Evolutionary conservation across 2,113 vertebrate species (phyloP).

Genomic region (Tympanuchus pallidicinctus): DNA sequence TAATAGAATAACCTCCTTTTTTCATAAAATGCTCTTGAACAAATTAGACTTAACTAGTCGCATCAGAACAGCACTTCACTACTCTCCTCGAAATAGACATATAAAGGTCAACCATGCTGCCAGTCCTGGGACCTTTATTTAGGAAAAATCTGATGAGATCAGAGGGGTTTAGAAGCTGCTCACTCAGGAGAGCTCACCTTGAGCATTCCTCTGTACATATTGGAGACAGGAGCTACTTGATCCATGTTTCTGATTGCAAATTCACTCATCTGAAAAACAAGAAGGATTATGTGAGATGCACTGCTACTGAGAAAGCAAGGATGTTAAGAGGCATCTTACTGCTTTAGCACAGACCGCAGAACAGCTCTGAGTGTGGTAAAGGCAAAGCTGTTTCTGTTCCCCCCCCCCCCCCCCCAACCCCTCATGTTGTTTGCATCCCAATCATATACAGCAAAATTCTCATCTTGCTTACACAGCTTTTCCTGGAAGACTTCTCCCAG

Average conservation of each 20-base stretch:
- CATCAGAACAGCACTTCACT: not conserved
- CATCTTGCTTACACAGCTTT: not conserved
- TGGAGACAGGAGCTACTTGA: constrained; percentile 85
- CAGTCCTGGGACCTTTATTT: not conserved
- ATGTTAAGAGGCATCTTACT: not conserved
- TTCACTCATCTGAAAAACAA: constrained; percentile 81
- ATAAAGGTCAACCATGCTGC: not conserved
- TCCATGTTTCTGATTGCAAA: constrained; percentile 85
- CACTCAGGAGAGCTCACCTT: constrained; percentile 79
- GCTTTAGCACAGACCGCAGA: not conserved
- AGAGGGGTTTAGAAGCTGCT: not conserved
- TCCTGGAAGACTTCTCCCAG: not conserved
- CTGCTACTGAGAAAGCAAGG: not conserved
- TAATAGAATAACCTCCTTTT: not conserved
- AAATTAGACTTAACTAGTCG: not conserved
- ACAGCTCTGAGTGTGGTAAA: not conserved
- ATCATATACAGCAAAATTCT: not conserved
- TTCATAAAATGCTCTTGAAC: not conserved
- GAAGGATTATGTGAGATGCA: not conserved
- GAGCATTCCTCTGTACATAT: constrained; percentile 78
- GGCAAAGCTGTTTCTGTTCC: not conserved
- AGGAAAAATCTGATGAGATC: not conserved
- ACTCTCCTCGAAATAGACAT: not conserved
- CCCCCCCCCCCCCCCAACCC: not conserved
- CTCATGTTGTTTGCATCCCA: not conserved